Conservation (phyloP, 1,140 invertebrate species). For the Tenebrio molitor region DNA sequence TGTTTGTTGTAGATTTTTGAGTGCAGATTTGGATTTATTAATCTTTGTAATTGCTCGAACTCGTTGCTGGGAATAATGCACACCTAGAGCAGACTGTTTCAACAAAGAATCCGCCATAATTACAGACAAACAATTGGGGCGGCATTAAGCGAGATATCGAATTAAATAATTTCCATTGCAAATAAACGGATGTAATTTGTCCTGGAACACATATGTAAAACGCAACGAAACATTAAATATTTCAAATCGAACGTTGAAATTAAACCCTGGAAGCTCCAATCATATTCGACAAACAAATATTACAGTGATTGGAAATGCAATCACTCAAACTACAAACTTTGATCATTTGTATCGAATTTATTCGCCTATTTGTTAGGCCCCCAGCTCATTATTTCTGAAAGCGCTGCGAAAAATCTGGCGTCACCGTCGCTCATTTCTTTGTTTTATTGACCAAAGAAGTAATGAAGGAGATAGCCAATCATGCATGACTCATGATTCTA, state of each 20-base stretch:
- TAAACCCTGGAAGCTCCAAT: slow-evolving; percentile 26
- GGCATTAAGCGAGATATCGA: slow-evolving; percentile 10
- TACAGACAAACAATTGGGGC: slow-evolving; percentile 8
- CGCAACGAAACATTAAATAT: slow-evolving; percentile 34
- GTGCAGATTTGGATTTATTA: not conserved
- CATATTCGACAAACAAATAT: slow-evolving; percentile 32
- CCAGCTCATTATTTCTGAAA: not conserved
- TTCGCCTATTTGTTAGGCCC: not conserved
- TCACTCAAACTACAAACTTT: slow-evolving; percentile 19
- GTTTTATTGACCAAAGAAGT: no score
- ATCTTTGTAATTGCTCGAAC: not conserved
- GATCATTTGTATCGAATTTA: slow-evolving; percentile 6
- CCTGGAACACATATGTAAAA: slow-evolving; percentile 10
- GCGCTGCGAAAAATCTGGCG: no score
- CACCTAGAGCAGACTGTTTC: not conserved
- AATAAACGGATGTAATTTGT: slow-evolving; percentile 32
- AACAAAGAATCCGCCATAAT: slow-evolving; percentile 22
- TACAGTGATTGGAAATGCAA: slow-evolving; percentile 35
- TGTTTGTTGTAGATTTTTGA: not conserved
- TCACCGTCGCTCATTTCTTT: no score
- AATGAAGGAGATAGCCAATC: no score
- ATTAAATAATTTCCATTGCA: slow-evolving; percentile 23
- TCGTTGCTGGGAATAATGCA: no score
- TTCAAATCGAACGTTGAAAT: slow-evolving; percentile 17
- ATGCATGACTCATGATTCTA: no score